Base-by-base conservation (phyloP, 2,888 invertebrate species). In the Lysandra coridon region DNA sequence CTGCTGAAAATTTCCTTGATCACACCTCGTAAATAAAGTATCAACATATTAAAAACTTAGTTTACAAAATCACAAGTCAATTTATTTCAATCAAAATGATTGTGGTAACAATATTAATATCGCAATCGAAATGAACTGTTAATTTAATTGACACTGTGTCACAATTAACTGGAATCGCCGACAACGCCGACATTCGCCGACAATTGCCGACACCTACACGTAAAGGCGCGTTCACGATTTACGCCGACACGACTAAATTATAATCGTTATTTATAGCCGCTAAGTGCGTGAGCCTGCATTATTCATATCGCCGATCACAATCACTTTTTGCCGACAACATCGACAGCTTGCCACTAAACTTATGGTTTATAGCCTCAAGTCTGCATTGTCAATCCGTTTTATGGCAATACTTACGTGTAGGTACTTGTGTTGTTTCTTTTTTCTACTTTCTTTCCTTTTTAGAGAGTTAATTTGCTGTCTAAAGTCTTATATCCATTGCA, bases 241-340 rank as follows among this genome's bases (percentile, higher is more conserved):
- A 92, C 92, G 89, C 88, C 86, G 87, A 87, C 88, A 85, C 90
- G 91, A 92, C 92, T 92, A 92, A 92, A 93, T 92, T 91, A 92
- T 92, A 92, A 92, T 91, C 91, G 91, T 92, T 91, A 92, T 92
- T 92, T 92, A 93, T 91, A 88, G 89, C 86, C 83, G 83, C 82
- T 83, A 80, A 81, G 84, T 87, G 86, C 91, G 91, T 90, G 90
- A 89, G 87, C 86, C 85, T 92, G 91, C 90, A 92, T 92, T 91
- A 92, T 93, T 93, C 92, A 93, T 92, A 83, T 87, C 88, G 85
- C 85, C 84, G 85, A 84, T 83, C 89, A 90, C 88, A 87, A 87
- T 86, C 88, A 85, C 89, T 89, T 90, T 88, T 90, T 85, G 83
- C 82, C 79, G 78, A 49, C 75, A 44, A 75, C 23, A 75, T 23